Evolutionary conservation across 2,797 vertebrate genomes (phyloP), one percentile per base, ranked within the genome.

Genomic region (Sebastes umbrosus): DNA sequence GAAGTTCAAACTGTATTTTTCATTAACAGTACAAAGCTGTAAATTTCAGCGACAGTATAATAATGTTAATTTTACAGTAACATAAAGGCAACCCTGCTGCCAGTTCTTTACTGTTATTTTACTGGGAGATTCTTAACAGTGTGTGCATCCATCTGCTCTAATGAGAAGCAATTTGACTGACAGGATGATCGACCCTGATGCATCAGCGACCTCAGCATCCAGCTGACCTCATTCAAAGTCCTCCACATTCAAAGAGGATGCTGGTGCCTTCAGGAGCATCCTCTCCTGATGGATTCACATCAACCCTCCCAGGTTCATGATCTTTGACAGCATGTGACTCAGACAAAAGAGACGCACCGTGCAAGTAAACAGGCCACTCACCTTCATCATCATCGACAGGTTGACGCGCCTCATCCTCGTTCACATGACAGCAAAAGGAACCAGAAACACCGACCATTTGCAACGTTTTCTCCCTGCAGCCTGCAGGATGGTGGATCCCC

Each of bases 381-480:
- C 88, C 93, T 72, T 88, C 84, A 75, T 69, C 82, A 71, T 60
- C 71, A 36, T 36, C 34, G 75, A 3, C 86, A 43, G 81, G 57
- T 67, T 9, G 69, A 75, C 86, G 87, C 85, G 80, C 76, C 65
- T 82, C 73, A 62, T 64, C 84, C 75, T 79, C 84, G 80, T 27
- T 84, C 83, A 78, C 80, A 72, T 75, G 78, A 62, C 57, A 69
- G 80, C 69, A 24, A 34, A 54, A 62, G n/a, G 27, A 73, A 31
- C 52, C 67, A 5, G 24, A 8, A 72, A 24, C 89, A 27, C 58
- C 67, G 77, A 85, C 3, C 83, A 67, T 83, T 5, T 39, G 27
- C 67, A 14, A 2, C 55, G 25, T 5, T 24, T 58, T 46, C 70
- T 6, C 65, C 75, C 79, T 54, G 73, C 72, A 67, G 75, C 63